phyloP scores from a whole-genome alignment of 92 coral and sea anemone species.

The Pocillopora meandrina region DNA sequence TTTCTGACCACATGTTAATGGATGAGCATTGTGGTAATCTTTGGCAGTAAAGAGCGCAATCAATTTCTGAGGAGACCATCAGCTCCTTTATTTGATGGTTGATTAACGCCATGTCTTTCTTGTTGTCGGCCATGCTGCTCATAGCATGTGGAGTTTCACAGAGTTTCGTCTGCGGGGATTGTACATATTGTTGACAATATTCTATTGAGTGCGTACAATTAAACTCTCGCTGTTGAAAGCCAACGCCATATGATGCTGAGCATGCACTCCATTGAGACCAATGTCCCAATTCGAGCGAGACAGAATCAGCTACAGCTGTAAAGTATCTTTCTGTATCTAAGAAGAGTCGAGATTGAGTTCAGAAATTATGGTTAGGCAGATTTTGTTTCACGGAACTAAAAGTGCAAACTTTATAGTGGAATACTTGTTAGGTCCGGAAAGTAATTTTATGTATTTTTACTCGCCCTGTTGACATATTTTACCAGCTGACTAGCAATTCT shows the following conservation, averaged over 20 bases:
- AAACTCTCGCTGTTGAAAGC: not conserved
- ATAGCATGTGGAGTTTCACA: not conserved
- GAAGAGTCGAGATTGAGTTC: too few relatives aligned
- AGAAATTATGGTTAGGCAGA: too few relatives aligned
- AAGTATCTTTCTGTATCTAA: too few relatives aligned
- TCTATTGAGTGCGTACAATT: not conserved
- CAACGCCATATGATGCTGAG: not conserved
- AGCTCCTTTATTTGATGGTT: conserved; percentile 2
- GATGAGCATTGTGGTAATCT: conserved; percentile 9
- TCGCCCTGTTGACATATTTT: too few relatives aligned
- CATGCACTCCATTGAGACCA: conserved; percentile 23
- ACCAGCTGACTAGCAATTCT: too few relatives aligned
- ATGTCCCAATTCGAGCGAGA: not conserved
- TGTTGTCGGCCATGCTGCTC: not conserved
- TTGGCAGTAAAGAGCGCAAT: conserved; percentile 24
- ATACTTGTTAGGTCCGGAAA: too few relatives aligned
- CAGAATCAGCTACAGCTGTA: not conserved
- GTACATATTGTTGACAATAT: not conserved
- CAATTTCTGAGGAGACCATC: conserved; percentile 17
- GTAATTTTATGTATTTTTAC: too few relatives aligned
- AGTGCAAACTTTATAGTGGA: too few relatives aligned
- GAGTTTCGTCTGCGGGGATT: not conserved
- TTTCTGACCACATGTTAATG: not conserved
- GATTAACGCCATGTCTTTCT: not conserved
- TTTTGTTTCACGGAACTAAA: too few relatives aligned